Evolutionary conservation across 2,888 invertebrate genomes (phyloP).

Genomic region (Nephrotoma flavescens): DNA sequence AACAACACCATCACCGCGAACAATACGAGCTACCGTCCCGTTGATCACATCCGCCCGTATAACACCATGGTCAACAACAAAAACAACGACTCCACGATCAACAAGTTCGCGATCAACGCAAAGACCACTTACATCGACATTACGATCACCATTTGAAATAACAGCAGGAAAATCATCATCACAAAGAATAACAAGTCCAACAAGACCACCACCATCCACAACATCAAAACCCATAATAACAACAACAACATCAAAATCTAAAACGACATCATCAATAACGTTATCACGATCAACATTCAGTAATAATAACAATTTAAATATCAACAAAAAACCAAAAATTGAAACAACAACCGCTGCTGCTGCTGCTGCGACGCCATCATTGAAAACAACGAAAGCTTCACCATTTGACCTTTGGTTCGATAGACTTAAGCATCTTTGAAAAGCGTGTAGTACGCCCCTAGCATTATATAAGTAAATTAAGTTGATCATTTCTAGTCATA

Average conservation of each 20-base stretch:
- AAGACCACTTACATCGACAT: neutral
- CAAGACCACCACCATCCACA: neutral
- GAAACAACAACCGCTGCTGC: neutral
- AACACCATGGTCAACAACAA: neutral
- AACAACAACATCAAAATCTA: neutral
- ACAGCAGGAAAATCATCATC: neutral
- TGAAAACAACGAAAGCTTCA: neutral
- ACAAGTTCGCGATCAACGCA: neutral
- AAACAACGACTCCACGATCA: neutral
- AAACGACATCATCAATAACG: neutral
- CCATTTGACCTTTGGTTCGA: slow-evolving; percentile 4
- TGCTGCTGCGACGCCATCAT: neutral
- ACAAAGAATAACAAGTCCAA: neutral
- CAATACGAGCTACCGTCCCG: neutral
- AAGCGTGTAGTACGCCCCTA: neutral
- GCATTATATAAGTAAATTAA: neutral
- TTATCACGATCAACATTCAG: neutral
- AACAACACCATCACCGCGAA: neutral
- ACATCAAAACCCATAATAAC: neutral
- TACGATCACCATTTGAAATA: neutral
- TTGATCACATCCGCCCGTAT: neutral
- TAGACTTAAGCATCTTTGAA: neutral
- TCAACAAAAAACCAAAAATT: neutral
- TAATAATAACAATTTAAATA: neutral
- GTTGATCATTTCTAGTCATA: neutral